Conservation (phyloP, 1,140 invertebrate genomes). For the Cepaea nemoralis region DNA sequence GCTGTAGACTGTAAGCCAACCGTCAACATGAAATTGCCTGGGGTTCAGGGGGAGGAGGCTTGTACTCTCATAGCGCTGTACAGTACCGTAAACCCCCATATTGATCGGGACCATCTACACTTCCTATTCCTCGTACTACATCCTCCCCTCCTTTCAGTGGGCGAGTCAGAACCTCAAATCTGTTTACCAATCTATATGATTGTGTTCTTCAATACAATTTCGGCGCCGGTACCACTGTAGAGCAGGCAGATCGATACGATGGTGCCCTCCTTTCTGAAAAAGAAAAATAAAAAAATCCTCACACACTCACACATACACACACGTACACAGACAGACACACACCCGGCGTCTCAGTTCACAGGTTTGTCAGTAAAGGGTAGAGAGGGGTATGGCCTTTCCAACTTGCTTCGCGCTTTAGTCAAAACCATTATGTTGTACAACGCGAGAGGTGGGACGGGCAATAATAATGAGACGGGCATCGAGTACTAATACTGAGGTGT, state of each 20-base stretch:
- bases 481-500: too few species aligned
- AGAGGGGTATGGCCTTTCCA: too few species aligned
- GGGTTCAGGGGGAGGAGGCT: slow-evolving; percentile 1
- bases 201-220: slow-evolving; percentile 33
- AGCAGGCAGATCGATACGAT: background rate
- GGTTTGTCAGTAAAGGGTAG: too few species aligned
- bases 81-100: background rate
- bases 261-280: background rate
- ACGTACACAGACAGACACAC: too few species aligned
- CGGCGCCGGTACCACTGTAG: background rate
- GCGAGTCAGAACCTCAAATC: slow-evolving; percentile 16
- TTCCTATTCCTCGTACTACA: background rate
- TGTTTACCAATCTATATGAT: slow-evolving; percentile 32
- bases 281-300: too few species aligned
- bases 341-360: too few species aligned
- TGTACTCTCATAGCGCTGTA: background rate
- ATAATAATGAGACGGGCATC: too few species aligned
- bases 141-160: slow-evolving; percentile 3
- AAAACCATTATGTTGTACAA: too few species aligned
- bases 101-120: slow-evolving; percentile 28
- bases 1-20: slow-evolving; percentile 14
- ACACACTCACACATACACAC: too few species aligned
- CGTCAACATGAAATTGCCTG: background rate
- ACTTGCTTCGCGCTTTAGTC: too few species aligned
- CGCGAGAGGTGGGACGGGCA: too few species aligned